phyloP scores from a whole-genome alignment of 2,797 vertebrate species.

The Chelonia mydas region DNA sequence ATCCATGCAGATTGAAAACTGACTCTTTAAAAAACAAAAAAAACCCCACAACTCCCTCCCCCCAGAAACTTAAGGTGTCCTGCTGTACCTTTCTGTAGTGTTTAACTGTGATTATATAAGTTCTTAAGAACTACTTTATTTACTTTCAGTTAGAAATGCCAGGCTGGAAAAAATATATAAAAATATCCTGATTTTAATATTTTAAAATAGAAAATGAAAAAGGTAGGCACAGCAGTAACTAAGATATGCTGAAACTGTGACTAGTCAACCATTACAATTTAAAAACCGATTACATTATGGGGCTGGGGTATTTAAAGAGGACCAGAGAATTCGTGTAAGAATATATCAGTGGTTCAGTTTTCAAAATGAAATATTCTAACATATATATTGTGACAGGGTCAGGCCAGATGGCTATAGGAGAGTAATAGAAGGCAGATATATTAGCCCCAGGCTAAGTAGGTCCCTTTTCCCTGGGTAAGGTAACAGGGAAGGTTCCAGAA shows the following conservation, averaged over 20 bases:
- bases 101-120: background rate
- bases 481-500: too few relatives aligned
- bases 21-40: too few relatives aligned
- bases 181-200: background rate
- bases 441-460: too few relatives aligned
- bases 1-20: background rate
- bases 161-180: background rate
- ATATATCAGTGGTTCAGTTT: background rate
- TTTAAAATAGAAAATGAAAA: background rate
- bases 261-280: background rate
- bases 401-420: too few relatives aligned
- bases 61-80: background rate
- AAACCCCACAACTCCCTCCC: too few relatives aligned
- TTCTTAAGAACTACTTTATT: background rate
- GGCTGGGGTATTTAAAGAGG: background rate
- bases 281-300: background rate
- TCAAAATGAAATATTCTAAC: background rate
- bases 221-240: background rate
- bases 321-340: background rate
- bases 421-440: too few relatives aligned
- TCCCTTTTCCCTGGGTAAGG: too few relatives aligned
- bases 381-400: background rate
- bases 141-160: conserved; percentile 26
- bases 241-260: background rate
- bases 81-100: background rate